Evolutionary conservation across 2,888 invertebrate genomes (phyloP).

Genomic region (Leucania comma): DNA sequence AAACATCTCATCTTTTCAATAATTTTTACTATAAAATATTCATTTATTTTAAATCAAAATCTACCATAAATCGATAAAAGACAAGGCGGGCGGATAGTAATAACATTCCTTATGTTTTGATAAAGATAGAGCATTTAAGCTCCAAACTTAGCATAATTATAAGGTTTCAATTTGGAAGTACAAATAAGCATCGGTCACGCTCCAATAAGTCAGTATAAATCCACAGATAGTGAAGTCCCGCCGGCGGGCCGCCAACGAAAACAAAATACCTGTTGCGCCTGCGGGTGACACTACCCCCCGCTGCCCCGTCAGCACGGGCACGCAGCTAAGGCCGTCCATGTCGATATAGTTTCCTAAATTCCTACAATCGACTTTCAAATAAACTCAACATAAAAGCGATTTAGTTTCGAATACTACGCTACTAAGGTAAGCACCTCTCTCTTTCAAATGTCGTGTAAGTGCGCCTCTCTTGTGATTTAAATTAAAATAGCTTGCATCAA

Average conservation of each 20-base stretch:
- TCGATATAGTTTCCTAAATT: conserved; percentile 20
- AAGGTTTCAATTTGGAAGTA: background rate
- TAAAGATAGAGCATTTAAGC: too few species aligned
- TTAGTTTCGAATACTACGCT: too few species aligned
- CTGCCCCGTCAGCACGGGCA: background rate
- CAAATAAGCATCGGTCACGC: conserved; percentile 1
- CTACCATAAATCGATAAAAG: too few species aligned
- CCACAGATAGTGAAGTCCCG: conserved; percentile 12
- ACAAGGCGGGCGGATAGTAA: background rate
- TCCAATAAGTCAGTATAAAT: conserved; percentile 2
- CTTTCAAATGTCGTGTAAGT: background rate
- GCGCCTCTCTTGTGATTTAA: background rate
- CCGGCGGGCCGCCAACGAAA: conserved; percentile 18
- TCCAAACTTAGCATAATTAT: too few species aligned
- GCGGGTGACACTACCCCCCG: conserved; percentile 52
- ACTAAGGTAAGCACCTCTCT: too few species aligned
- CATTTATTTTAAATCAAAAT: background rate
- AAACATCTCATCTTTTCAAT: conserved; percentile 18
- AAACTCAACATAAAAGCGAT: background rate
- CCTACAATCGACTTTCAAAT: conserved; percentile 14
- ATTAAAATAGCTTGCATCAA: background rate
- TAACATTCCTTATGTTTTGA: too few species aligned
- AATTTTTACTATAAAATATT: background rate
- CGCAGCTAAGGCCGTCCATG: background rate
- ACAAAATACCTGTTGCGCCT: conserved; percentile 62